phyloP scores from a whole-genome alignment of 2,797 vertebrate genomes.

The Atherinosoma microstoma region DNA sequence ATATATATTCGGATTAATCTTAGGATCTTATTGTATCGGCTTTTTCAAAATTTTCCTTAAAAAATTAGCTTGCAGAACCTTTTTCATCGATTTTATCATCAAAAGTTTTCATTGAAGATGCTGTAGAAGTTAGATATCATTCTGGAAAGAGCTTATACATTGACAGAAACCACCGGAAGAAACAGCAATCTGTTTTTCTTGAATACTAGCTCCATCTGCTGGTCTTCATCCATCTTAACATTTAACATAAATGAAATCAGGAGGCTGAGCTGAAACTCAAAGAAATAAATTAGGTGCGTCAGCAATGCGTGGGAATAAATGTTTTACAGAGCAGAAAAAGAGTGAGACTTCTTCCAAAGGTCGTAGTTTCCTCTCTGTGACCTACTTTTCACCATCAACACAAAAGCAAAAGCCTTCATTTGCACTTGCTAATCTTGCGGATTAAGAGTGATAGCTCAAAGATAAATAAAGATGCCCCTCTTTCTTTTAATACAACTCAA shows the following conservation, averaged over 20 bases:
- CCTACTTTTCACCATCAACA: constrained; percentile 34
- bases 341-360: constrained; percentile 4
- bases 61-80: neutral
- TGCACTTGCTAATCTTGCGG: constrained; percentile 44
- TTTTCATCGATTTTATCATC: neutral
- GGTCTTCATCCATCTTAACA: constrained; percentile 21
- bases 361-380: constrained; percentile 41
- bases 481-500: constrained; percentile 51
- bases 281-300: neutral
- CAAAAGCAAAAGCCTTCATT: constrained; percentile 44
- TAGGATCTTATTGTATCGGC: neutral
- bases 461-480: constrained; percentile 59
- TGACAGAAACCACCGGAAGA: neutral
- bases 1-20: neutral
- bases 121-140: neutral
- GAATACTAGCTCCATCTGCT: constrained; percentile 72
- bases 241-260: constrained; percentile 8
- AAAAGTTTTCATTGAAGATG: neutral
- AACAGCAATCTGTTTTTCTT: constrained; percentile 34
- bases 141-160: neutral
- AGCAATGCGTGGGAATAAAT: neutral
- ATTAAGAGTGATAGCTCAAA: constrained; percentile 61
- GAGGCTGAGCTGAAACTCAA: neutral
- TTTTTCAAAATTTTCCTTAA: neutral
- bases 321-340: neutral